Percentiles rank a stretch among this genome's conserved stretches.
phyloP scores from a whole-genome alignment of 2,797 vertebrate species.

The Enteromius mattozi region DNA sequence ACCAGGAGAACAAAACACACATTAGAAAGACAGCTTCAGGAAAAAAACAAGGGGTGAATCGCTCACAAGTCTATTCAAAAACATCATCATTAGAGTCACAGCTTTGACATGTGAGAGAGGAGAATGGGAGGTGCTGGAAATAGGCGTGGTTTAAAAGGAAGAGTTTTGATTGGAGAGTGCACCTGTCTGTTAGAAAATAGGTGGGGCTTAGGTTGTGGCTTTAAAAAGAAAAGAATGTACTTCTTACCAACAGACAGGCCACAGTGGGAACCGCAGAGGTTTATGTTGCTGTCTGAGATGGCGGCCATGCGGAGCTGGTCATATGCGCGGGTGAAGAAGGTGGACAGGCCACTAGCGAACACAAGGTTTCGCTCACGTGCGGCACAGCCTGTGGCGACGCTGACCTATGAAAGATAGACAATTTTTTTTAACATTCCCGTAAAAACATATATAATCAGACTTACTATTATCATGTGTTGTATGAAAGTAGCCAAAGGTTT shows the following conservation, averaged over 20 bases:
- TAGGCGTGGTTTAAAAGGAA: background rate
- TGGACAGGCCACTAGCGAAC: conserved; percentile 91
- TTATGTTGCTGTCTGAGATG: conserved; percentile 95
- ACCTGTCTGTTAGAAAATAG: background rate
- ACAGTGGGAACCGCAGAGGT: conserved; percentile 94
- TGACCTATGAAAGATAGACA: conserved; percentile 80
- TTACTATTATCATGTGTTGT: background rate
- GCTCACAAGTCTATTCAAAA: conserved; percentile 8
- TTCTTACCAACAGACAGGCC: conserved; percentile 92
- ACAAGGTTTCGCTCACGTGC: conserved; percentile 88
- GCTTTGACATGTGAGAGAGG: background rate
- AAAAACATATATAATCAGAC: background rate
- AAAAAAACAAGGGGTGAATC: conserved; percentile 33
- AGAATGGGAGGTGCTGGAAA: conserved; percentile 15
- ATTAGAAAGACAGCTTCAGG: conserved; percentile 62
- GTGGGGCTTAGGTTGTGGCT: background rate
- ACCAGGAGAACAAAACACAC: conserved; percentile 70
- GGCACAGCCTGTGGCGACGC: conserved; percentile 88
- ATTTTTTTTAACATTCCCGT: background rate
- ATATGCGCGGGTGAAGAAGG: conserved; percentile 90
- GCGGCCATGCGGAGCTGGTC: conserved; percentile 97
- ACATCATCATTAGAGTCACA: background rate
- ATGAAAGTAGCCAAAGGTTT: background rate
- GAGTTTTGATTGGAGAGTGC: conserved; percentile 4
- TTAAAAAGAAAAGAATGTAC: background rate